Evolutionary conservation across 92 coral and sea anemone species (phyloP).

Genomic region (Epizoanthus ramosus): DNA sequence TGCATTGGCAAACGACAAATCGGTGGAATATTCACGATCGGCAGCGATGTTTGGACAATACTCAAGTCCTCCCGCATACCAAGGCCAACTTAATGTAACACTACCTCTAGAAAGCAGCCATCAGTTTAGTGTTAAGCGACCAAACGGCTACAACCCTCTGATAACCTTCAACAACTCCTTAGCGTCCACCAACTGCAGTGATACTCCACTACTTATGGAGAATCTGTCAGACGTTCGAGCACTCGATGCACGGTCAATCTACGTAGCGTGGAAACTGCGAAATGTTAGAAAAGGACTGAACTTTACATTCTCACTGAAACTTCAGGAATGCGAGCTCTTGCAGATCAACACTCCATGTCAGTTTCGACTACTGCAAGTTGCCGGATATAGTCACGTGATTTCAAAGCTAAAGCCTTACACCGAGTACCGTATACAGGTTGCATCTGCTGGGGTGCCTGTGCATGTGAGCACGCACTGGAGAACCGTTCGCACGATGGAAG

Average conservation of each 20-base stretch:
- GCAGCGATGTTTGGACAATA: constrained; percentile 39
- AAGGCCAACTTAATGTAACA: constrained; percentile 33
- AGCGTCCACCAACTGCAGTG: constrained; percentile 54
- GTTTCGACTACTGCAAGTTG: constrained; percentile 13
- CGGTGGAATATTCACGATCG: constrained; percentile 41
- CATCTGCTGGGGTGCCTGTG: constrained; percentile 22
- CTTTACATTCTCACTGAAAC: constrained; percentile 44
- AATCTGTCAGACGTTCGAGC: constrained; percentile 18
- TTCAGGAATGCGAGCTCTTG: constrained; percentile 51
- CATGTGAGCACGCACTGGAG: constrained; percentile 46
- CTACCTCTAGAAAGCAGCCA: constrained; percentile 46
- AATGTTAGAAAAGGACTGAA: constrained; percentile 49
- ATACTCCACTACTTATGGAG: constrained; percentile 44
- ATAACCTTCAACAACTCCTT: constrained; percentile 48
- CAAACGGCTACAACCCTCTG: constrained; percentile 59
- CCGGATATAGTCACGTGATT: constrained; percentile 47
- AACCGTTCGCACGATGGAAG: constrained; percentile 53
- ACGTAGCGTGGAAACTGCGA: constrained; percentile 49
- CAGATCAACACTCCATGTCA: constrained; percentile 52
- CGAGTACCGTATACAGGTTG: constrained; percentile 48
- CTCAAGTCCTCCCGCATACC: constrained; percentile 45
- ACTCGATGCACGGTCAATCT: constrained; percentile 35
- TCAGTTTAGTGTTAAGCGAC: constrained; percentile 34
- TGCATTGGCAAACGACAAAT: constrained; percentile 38
- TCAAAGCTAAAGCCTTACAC: constrained; percentile 56